Base-by-base conservation (phyloP, 1,140 invertebrate species). In the Rhynchophorus ferrugineus region DNA sequence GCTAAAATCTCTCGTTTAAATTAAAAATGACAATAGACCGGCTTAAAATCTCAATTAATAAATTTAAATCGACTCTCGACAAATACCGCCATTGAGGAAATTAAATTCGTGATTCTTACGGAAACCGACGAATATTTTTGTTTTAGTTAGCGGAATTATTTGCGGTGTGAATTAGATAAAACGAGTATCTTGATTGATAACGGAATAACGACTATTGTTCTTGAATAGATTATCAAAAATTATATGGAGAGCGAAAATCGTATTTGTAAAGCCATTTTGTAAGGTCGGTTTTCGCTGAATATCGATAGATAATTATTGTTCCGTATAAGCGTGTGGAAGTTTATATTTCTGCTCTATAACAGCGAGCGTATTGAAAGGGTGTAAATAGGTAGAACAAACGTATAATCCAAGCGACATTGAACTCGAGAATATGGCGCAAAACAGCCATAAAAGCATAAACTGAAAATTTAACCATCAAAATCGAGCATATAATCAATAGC, bases 381-480 rank as follows among this genome's bases (percentile, higher is more conserved):
- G 44, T 54, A 54, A 54, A 47, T 49, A 43, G 41, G 48, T 54
- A 54, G 46, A 34, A 54, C 37, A 14, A 44, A 29, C 38, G 39
- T 34, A 48, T 48, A 54, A 54, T 43, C 52, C 44, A 45, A 33
- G 11, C 52, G 51, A 47, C 43, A 45, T n/a, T 41, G 43, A 37
- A 41, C 44, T 35, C 51, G 17, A 54, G 52, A n/a, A 47, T 54
- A 54, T 54, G 24, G 44, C 19, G 43, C 52, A 54, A 54, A 54
- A 54, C 41, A 45, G 38, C 43, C 48, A 54, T 54, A 54, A 54
- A 54, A 54, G 44, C 52, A 54, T 54, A 42, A 29, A 48, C 39
- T 54, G n/a, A 54, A 45, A 44, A 54, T 48, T 54, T 54, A 54
- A 54, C 38, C 52, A 54, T 48, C 39, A 54, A 48, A 54, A 54